phyloP scores from a whole-genome alignment of 2,113 vertebrate genomes.

The Carlito syrichta region DNA sequence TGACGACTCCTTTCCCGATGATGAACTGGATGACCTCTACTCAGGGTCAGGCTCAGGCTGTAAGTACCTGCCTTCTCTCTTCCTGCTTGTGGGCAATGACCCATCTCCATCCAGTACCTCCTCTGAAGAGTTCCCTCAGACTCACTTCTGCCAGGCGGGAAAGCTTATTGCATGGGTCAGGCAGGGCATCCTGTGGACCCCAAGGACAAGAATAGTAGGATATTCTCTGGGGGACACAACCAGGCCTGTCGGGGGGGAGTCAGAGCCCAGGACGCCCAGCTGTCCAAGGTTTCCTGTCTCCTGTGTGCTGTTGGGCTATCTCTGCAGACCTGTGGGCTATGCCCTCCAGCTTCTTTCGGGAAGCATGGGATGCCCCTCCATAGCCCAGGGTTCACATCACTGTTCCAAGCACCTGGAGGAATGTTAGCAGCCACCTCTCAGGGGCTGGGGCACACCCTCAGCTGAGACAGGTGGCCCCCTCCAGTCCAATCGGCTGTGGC shows the following conservation, averaged over 20 bases:
- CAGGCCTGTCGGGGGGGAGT: not conserved
- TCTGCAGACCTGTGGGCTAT: not conserved
- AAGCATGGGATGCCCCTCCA: not conserved
- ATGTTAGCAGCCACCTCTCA: not conserved
- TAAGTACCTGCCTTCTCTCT: slow-evolving; percentile 34
- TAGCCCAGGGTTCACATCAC: too few relatives aligned
- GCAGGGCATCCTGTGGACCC: not conserved
- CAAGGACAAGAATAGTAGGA: not conserved
- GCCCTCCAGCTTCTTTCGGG: not conserved
- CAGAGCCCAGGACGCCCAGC: not conserved
- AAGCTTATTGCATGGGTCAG: not conserved
- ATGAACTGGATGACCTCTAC: slow-evolving; percentile 71
- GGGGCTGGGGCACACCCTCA: not conserved
- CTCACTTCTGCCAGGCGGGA: not conserved
- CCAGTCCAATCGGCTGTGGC: not conserved
- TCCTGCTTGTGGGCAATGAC: not conserved
- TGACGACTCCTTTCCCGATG: slow-evolving; percentile 68
- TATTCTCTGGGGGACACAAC: accelerated
- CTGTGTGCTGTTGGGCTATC: too few relatives aligned
- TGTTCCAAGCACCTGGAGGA: too few relatives aligned
- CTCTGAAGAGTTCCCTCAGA: not conserved
- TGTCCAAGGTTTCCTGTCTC: not conserved
- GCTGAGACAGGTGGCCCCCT: not conserved
- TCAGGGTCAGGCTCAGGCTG: slow-evolving; percentile 72
- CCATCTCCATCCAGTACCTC: not conserved